These are phyloP conservation scores for Antechinus stuartii DNA, from an alignment of 2,113 vertebrate genomes.

Conservation along the genomic window DNA sequence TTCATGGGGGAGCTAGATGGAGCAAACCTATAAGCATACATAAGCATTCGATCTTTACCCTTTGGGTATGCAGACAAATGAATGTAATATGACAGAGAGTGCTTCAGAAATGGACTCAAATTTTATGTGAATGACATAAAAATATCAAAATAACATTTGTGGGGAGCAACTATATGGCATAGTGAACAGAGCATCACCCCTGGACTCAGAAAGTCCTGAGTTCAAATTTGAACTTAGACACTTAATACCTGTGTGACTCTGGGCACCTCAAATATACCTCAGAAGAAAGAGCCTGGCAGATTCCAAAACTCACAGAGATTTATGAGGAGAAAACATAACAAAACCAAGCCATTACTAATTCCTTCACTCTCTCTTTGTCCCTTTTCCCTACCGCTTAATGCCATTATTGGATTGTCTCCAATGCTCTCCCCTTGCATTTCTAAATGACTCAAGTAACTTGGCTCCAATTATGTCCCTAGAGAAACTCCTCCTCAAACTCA, in stretches of 20 bases:
- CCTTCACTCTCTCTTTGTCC: neutral
- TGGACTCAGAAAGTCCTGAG: neutral
- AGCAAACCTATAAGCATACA: slow-evolving; percentile 18
- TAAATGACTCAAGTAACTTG: neutral
- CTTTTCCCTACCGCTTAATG: neutral
- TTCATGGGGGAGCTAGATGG: slow-evolving; percentile 45
- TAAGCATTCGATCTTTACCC: neutral
- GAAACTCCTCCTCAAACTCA: neutral
- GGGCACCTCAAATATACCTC: neutral
- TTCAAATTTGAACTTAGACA: neutral
- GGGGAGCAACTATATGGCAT: too few relatives aligned
- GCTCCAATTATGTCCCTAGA: neutral
- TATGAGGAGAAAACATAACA: neutral
- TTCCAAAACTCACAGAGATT: neutral
- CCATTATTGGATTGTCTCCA: neutral
- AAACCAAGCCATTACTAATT: neutral
- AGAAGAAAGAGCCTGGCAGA: neutral
- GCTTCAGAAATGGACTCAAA: neutral
- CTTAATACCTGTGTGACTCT: too few relatives aligned
- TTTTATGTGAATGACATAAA: neutral
- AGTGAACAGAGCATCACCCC: neutral
- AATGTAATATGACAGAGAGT: neutral
- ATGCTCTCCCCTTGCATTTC: neutral
- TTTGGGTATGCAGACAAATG: neutral
- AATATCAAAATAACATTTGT: neutral